Percentiles rank a stretch among this genome's conserved stretches.
Evolutionary conservation across 2,888 invertebrate species (phyloP).

Genomic region (Masnerella sp.): DNA sequence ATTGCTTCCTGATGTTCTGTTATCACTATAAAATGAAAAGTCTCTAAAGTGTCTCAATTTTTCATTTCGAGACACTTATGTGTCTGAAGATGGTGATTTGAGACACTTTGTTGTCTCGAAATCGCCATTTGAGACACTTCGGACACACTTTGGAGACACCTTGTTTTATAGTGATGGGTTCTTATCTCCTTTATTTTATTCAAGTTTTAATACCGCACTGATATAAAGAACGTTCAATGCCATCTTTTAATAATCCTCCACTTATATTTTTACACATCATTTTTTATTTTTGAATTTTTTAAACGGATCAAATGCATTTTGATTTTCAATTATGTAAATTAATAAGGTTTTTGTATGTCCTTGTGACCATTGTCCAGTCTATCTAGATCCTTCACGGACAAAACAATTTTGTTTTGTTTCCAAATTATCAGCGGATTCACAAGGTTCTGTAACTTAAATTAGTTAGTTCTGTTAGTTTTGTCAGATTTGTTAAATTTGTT

Average conservation of each 20-base stretch:
- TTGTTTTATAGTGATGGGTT: too few relatives aligned
- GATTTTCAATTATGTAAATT: conserved; percentile 7
- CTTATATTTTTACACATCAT: conserved; percentile 31
- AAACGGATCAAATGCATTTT: conserved; percentile 34
- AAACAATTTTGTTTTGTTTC: conserved; percentile 1
- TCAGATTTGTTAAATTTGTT: too few relatives aligned
- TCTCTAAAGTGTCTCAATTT: too few relatives aligned
- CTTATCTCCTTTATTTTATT: conserved; percentile 20
- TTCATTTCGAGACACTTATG: too few relatives aligned
- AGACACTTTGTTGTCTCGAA: too few relatives aligned
- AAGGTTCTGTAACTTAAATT: too few relatives aligned
- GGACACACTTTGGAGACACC: too few relatives aligned
- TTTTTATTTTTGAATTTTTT: conserved; percentile 23
- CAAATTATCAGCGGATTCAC: too few relatives aligned
- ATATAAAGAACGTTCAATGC: conserved; percentile 22
- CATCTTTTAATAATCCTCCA: conserved; percentile 2
- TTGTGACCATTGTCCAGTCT: conserved; percentile 18
- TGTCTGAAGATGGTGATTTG: too few relatives aligned
- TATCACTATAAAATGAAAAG: too few relatives aligned
- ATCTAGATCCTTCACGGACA: conserved; percentile 8
- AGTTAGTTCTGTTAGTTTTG: too few relatives aligned
- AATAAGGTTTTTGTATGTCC: conserved; percentile 17
- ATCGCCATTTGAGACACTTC: too few relatives aligned
- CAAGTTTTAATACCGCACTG: conserved; percentile 40
- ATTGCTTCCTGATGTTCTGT: conserved; percentile 28